Evolutionary conservation across 2,797 vertebrate genomes (phyloP).

Genomic region (Gymnothorax javanicus): DNA sequence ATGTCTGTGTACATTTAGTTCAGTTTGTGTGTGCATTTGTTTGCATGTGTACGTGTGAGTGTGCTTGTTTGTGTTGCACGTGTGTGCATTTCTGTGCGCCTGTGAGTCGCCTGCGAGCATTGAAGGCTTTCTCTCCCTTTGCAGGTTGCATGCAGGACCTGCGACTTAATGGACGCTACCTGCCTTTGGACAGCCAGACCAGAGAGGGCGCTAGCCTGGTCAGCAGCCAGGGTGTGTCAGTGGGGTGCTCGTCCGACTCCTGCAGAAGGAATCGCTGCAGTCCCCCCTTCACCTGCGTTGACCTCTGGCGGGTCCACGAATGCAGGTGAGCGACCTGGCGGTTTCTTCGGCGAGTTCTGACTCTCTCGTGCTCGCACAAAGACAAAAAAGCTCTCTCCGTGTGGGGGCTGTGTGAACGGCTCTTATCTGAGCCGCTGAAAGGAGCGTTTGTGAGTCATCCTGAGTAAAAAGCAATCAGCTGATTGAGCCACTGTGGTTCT

Average conservation of each 20-base stretch:
- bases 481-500: not conserved
- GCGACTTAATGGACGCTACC: constrained; percentile 80
- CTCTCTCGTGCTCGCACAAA: constrained; percentile 19
- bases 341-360: not conserved
- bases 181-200: constrained; percentile 75
- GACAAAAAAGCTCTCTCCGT: constrained; percentile 1
- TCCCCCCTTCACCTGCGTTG: constrained; percentile 82
- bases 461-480: not conserved
- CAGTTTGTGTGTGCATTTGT: no score
- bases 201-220: constrained; percentile 78
- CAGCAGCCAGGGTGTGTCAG: constrained; percentile 74
- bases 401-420: not conserved
- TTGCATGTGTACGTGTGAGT: not conserved
- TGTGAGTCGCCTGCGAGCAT: not conserved
- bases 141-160: constrained; percentile 86
- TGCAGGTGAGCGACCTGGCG: constrained; percentile 75
- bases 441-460: not conserved
- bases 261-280: constrained; percentile 84
- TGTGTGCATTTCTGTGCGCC: constrained; percentile 12
- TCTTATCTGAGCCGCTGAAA: constrained; percentile 14
- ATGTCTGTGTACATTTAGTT: constrained; percentile 41
- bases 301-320: constrained; percentile 87
- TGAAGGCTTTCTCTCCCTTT: not conserved
- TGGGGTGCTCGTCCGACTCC: constrained; percentile 83
- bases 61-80: not conserved